These are phyloP conservation scores for Catagonus wagneri DNA, from an alignment of 2,113 vertebrate species.

Conservation along the genomic window DNA sequence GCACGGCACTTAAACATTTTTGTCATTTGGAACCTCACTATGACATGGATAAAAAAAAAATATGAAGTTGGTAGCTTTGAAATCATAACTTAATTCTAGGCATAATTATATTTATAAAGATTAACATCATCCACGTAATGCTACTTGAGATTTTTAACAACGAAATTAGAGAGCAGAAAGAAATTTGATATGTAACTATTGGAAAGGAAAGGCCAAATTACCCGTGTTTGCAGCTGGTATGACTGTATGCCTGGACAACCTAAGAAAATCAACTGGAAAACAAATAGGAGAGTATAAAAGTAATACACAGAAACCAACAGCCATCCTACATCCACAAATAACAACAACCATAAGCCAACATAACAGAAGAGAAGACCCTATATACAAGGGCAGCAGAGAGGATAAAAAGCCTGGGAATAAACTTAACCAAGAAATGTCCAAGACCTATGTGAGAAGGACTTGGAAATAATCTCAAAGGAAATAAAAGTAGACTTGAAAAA, in stretches of 20 bases:
- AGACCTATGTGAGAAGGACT: neutral
- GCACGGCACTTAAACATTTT: neutral
- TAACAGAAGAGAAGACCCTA: neutral
- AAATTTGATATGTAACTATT: neutral
- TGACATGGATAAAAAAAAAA: neutral
- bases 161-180: neutral
- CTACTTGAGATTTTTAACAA: constrained; percentile 37
- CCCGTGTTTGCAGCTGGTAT: neutral
- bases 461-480: constrained; percentile 40
- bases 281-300: constrained; percentile 17
- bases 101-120: constrained; percentile 24
- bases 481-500: constrained; percentile 39
- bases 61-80: neutral
- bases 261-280: constrained; percentile 40
- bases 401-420: neutral
- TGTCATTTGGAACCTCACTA: neutral
- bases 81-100: constrained; percentile 31
- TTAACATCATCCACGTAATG: constrained; percentile 24
- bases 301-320: neutral
- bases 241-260: neutral
- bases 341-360: neutral
- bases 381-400: neutral
- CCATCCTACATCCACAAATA: neutral
- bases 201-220: constrained; percentile 6
- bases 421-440: constrained; percentile 8